These are phyloP conservation scores for Ptilorrhoa leucosticta DNA, from an alignment of 2,113 vertebrate species.

Conservation along the genomic window DNA sequence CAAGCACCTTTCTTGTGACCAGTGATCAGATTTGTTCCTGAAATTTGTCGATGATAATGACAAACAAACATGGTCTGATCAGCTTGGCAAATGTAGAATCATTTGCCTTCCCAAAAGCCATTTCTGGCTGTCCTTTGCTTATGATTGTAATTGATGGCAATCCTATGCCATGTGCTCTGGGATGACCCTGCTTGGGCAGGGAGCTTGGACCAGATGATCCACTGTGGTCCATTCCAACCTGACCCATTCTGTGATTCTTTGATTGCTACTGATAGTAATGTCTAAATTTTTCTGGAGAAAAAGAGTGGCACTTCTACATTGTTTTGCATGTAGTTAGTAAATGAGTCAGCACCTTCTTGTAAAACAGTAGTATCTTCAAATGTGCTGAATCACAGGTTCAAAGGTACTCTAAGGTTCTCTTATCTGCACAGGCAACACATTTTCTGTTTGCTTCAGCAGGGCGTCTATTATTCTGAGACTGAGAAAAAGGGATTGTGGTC, in stretches of 20 bases:
- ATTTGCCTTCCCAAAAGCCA: not conserved
- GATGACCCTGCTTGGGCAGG: not conserved
- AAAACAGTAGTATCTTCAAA: constrained; percentile 14
- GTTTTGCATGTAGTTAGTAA: not conserved
- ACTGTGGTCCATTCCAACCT: not conserved
- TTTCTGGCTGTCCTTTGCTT: not conserved
- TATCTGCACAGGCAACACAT: constrained; percentile 21
- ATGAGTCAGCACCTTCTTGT: constrained; percentile 36
- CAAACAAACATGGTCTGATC: rapidly evolving
- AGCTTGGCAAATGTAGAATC: not conserved
- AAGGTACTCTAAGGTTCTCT: not conserved
- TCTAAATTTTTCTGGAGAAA: not conserved
- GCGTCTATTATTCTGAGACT: not conserved
- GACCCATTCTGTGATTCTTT: not conserved
- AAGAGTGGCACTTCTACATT: not conserved
- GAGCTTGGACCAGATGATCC: not conserved
- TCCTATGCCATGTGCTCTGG: not conserved
- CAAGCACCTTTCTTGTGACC: not conserved
- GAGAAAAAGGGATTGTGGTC: not conserved
- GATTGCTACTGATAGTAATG: rapidly evolving
- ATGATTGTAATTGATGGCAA: not conserved
- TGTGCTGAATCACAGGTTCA: constrained; percentile 56
- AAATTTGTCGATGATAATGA: not conserved
- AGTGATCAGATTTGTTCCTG: not conserved
- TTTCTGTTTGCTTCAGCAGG: constrained; percentile 53